phyloP scores from a whole-genome alignment of 2,888 invertebrate species.

The Mythimna albipuncta region DNA sequence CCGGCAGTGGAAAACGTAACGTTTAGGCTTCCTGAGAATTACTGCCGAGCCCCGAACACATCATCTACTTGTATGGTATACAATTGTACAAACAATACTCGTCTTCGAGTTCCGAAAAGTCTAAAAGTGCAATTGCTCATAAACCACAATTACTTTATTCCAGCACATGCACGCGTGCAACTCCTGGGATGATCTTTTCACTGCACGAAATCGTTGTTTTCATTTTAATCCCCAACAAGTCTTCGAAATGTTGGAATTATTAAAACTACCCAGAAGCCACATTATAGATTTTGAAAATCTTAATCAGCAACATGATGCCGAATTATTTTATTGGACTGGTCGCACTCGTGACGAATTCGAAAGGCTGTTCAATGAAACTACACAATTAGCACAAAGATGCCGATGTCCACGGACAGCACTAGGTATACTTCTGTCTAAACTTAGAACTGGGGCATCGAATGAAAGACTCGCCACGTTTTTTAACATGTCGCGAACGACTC shows the following conservation, averaged over 20 bases:
- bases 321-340: conserved; percentile 7
- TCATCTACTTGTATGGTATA: conserved; percentile 31
- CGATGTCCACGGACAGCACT: neutral
- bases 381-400: conserved; percentile 2
- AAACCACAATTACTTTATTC: conserved; percentile 1
- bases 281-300: neutral
- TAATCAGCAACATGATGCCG: conserved; percentile 4
- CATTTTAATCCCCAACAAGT: conserved; percentile 20
- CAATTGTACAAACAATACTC: conserved; percentile 27
- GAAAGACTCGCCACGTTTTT: conserved; percentile 4
- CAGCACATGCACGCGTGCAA: conserved; percentile 13
- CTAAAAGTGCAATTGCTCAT: conserved; percentile 10
- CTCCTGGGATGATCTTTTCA: conserved; percentile 43
- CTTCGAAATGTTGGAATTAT: neutral
- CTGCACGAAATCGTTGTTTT: conserved; percentile 43
- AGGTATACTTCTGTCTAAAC: conserved; percentile 9
- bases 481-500: neutral
- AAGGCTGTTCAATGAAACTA: conserved; percentile 8
- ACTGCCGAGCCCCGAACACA: conserved; percentile 33
- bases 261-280: conserved; percentile 7
- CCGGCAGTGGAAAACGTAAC: conserved; percentile 23
- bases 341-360: conserved; percentile 4
- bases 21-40: conserved; percentile 23
- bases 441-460: conserved; percentile 6
- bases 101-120: conserved; percentile 15